These are phyloP conservation scores for Muscicapa comitata DNA, from an alignment of 2,797 vertebrate genomes.

Conservation along the genomic window DNA sequence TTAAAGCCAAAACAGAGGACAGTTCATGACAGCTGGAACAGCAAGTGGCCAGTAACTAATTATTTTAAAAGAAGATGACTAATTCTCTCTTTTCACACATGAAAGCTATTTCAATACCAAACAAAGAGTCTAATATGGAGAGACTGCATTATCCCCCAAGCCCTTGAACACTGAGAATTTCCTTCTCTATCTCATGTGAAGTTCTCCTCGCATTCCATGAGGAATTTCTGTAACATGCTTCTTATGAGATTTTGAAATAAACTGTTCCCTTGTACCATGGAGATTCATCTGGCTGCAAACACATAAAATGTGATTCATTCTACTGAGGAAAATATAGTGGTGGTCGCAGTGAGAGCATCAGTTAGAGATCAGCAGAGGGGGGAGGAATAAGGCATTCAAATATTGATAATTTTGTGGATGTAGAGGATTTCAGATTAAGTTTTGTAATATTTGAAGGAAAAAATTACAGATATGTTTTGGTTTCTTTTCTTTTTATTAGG, in stretches of 20 bases:
- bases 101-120: slow-evolving; percentile 30
- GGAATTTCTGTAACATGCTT: background rate
- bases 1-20: background rate
- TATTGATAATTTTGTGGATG: background rate
- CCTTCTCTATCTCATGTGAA: background rate
- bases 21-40: background rate
- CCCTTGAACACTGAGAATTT: background rate
- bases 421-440: background rate
- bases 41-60: background rate
- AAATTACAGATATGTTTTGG: fast-evolving
- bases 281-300: background rate
- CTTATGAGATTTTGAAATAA: background rate
- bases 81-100: background rate
- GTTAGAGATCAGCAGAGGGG: background rate
- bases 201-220: background rate
- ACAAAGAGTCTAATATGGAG: background rate
- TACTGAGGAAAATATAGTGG: background rate
- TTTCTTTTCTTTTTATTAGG: background rate
- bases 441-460: background rate
- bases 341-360: background rate
- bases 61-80: slow-evolving; percentile 28
- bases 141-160: background rate
- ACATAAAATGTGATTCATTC: background rate
- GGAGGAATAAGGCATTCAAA: background rate
- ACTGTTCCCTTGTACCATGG: background rate